Evolutionary conservation across 2,113 vertebrate genomes (phyloP).

Genomic region (Grantiella picta): DNA sequence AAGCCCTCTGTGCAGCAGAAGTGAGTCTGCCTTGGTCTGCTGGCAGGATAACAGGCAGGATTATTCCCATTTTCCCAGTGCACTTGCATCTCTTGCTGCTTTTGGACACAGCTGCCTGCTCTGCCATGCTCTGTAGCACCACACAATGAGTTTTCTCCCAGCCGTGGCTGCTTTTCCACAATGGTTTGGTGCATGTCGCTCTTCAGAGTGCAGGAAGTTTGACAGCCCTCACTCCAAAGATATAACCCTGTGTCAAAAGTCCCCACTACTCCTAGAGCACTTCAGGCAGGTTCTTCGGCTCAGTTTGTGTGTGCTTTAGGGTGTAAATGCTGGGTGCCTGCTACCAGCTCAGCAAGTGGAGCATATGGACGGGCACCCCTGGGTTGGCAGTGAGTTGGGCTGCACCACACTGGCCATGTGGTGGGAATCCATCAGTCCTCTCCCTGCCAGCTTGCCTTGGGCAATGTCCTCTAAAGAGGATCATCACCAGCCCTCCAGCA

Average conservation of each 20-base stretch:
- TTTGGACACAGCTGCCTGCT: background rate
- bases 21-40: background rate
- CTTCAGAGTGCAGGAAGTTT: background rate
- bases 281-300: background rate
- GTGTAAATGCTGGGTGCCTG: background rate
- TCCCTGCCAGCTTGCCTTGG: background rate
- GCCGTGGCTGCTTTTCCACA: background rate
- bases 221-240: background rate
- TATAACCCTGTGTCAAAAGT: background rate
- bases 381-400: background rate
- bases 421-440: background rate
- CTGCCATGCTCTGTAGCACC: background rate
- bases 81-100: background rate
- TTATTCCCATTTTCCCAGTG: background rate
- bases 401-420: background rate
- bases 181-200: fast-evolving
- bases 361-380: background rate
- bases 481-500: background rate
- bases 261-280: background rate
- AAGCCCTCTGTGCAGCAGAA: background rate
- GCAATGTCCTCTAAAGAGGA: background rate
- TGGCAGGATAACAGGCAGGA: background rate
- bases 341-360: background rate
- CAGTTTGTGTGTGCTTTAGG: background rate
- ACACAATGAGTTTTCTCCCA: background rate